Evolutionary conservation across 2,888 invertebrate genomes (phyloP), one percentile per base, ranked within the genome.

Genomic region (Drosophila longiperda): DNA sequence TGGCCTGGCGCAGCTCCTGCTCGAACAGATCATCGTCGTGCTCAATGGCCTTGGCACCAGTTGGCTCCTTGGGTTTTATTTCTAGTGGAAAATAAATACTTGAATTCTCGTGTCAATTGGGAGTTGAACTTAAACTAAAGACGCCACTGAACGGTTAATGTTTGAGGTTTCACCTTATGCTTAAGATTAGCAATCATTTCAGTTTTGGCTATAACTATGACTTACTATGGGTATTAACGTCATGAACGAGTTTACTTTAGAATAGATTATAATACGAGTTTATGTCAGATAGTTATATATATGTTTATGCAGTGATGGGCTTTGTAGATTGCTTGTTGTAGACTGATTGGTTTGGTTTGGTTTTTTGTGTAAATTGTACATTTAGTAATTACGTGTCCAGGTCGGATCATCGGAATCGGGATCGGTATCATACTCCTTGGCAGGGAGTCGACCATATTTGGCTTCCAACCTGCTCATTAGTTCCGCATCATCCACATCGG

Each of bases 401-500:
- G 92, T 82, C 62, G 90, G 91, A 79, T 92, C 92, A 75, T 93
- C 90, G 12, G 92, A 90, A 87, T 93, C 91, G 75, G 93, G 92
- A 76, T 92, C 91, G 71, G 92, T 93, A 66, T 95, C 95, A 91
- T 95, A 93, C 87, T 94, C 94, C 90, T 90, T 94, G 75, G 95
- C 94, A 15, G 95, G 95, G 62, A 96, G 92, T 77, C 95, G 95
- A 59, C 96, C 96, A 91, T 96, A 96, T 94, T 96, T 96, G 33
- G 95, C 95, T 90, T 96, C 96, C 66, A 96, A 93, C 76, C 96
- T 94, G 86, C 94, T 95, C 83, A 96, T 93, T 54, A 96, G 93
- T 75, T 96, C 96, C 8, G 94, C 94, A 89, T 96, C 96, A 88
- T 96, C 96, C 1, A 95, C 95, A 80, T 96, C 95, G 0, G 95